Conservation (phyloP, 2,113 vertebrate species). For the Xerus inauris region DNA sequence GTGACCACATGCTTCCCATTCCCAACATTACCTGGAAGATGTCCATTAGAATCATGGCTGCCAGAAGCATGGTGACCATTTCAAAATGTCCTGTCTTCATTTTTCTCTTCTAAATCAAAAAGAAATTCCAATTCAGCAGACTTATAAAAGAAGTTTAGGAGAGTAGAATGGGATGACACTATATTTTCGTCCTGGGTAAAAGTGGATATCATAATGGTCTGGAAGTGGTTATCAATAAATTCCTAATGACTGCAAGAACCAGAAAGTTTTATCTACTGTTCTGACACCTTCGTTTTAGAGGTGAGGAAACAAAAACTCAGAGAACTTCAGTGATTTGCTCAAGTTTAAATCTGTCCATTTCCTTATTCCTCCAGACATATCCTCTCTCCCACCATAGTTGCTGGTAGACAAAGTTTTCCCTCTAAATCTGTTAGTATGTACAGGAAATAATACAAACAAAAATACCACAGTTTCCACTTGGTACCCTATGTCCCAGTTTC, state of each 20-base stretch:
- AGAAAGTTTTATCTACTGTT: background rate
- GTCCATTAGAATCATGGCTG: conserved; percentile 69
- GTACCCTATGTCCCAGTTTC: background rate
- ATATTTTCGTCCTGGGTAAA: background rate
- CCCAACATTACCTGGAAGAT: conserved; percentile 77
- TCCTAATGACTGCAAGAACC: background rate
- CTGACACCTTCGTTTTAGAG: background rate
- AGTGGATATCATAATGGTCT: background rate
- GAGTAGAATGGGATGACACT: background rate
- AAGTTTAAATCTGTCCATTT: conserved; percentile 20
- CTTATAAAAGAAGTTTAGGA: background rate
- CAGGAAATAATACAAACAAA: background rate
- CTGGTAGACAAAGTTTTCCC: background rate
- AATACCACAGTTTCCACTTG: background rate
- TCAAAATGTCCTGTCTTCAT: conserved; percentile 76
- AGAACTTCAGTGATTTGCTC: conserved; percentile 18
- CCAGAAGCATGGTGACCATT: conserved; percentile 69
- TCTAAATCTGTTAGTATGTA: background rate
- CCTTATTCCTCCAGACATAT: background rate
- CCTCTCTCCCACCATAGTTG: background rate
- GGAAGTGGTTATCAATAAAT: conserved; percentile 22
- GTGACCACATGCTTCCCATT: conserved; percentile 47
- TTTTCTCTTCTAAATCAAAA: conserved; percentile 78
- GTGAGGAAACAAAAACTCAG: conserved; percentile 3
- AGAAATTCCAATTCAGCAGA: conserved; percentile 49